Percentiles rank a stretch among this genome's conserved stretches.
Evolutionary conservation across 1,140 invertebrate species (phyloP).

Genomic region (Metaphire vulgaris): DNA sequence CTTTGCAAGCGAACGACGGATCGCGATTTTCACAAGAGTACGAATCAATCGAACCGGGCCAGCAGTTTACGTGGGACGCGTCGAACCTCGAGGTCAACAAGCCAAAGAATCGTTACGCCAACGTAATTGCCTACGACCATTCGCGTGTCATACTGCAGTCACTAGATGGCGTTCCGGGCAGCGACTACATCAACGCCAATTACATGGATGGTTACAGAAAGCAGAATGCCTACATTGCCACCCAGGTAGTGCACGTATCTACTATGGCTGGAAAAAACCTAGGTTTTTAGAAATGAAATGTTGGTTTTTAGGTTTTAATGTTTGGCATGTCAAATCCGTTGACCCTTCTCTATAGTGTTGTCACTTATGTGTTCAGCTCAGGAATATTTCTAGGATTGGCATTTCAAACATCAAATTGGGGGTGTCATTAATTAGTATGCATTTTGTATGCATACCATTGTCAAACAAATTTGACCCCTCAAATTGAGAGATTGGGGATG

Average conservation of each 20-base stretch:
- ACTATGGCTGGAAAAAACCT: too few species aligned
- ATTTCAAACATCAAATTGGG: too few species aligned
- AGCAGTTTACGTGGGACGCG: conserved; percentile 99
- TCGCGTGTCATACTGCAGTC: conserved; percentile 82
- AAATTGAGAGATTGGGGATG: too few species aligned
- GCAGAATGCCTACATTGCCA: too few species aligned
- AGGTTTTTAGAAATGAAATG: too few species aligned
- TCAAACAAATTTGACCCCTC: too few species aligned
- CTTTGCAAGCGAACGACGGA: conserved; percentile 92
- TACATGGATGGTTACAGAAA: conserved; percentile 53
- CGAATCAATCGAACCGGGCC: conserved; percentile 90
- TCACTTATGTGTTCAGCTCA: too few species aligned
- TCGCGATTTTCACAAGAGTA: conserved; percentile 71
- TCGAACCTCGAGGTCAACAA: conserved; percentile 62
- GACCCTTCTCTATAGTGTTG: neutral
- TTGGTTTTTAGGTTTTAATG: too few species aligned
- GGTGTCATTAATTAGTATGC: too few species aligned
- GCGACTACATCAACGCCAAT: conserved; percentile 95
- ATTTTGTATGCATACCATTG: too few species aligned
- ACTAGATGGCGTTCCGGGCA: conserved; percentile 54
- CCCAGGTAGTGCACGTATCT: conserved; percentile 39
- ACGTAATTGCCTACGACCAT: too few species aligned
- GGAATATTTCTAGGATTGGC: too few species aligned
- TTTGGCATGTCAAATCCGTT: neutral
- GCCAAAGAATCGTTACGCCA: conserved; percentile 97